Percentiles rank a stretch among this genome's conserved stretches.
Conservation (phyloP, 2,113 vertebrate species). For the Catharus minimus region DNA sequence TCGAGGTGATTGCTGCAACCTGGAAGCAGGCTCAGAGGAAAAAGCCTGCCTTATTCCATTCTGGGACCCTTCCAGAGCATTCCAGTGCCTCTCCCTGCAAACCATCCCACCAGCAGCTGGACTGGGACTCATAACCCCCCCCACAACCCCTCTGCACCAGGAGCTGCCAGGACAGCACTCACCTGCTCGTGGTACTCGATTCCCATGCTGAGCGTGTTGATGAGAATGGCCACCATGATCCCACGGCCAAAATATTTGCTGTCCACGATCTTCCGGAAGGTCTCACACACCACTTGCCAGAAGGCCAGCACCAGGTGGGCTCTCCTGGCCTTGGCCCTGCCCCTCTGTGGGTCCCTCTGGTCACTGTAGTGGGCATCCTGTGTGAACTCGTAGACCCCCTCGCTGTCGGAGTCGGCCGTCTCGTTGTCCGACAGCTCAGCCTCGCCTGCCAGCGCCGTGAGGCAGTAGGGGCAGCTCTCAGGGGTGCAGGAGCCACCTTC, state of each 20-base stretch:
- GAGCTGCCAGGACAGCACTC: background rate
- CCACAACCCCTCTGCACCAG: accelerated
- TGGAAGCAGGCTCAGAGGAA: background rate
- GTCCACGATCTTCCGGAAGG: conserved; percentile 95
- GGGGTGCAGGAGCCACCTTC: conserved; percentile 81
- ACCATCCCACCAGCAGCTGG: accelerated
- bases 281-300: conserved; percentile 91
- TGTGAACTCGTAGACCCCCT: conserved; percentile 90
- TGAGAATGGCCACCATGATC: conserved; percentile 98
- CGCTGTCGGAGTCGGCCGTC: conserved; percentile 86
- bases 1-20: background rate
- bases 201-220: conserved; percentile 98
- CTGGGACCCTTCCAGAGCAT: too few species aligned
- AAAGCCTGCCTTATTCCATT: background rate
- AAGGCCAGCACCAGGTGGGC: conserved; percentile 76
- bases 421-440: conserved; percentile 80
- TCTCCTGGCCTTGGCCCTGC: conserved; percentile 64
- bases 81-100: background rate
- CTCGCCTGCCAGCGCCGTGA: conserved; percentile 75
- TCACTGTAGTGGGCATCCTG: conserved; percentile 88
- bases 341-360: conserved; percentile 76
- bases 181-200: conserved; percentile 98
- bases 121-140: accelerated
- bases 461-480: conserved; percentile 90
- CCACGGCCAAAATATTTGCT: conserved; percentile 98